These are phyloP conservation scores for Dipodomys ordii DNA, from an alignment of 2,113 vertebrate genomes.

Conservation along the genomic window DNA sequence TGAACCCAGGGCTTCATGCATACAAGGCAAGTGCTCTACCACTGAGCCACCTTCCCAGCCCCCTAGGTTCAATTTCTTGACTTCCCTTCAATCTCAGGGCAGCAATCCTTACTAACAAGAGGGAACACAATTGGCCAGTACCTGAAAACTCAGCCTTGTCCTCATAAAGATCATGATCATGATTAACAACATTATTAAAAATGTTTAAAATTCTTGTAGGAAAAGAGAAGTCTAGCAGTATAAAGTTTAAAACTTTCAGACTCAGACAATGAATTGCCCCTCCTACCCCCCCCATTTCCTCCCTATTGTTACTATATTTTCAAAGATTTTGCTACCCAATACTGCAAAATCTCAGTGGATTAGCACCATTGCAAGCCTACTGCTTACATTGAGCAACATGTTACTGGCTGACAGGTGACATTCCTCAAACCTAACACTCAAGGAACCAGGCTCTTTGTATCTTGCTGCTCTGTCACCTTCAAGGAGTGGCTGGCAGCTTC, in stretches of 20 bases:
- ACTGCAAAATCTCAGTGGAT: neutral
- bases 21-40: too few species aligned
- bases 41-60: too few species aligned
- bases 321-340: neutral
- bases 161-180: neutral
- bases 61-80: neutral
- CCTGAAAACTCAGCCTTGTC: neutral
- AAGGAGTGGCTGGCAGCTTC: neutral
- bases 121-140: neutral
- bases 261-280: neutral
- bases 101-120: constrained; percentile 15
- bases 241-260: neutral
- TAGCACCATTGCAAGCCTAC: neutral
- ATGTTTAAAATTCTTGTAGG: neutral
- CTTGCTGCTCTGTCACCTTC: neutral
- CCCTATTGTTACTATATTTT: neutral
- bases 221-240: neutral
- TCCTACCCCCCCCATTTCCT: neutral
- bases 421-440: neutral
- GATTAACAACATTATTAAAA: neutral
- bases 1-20: too few species aligned
- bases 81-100: neutral
- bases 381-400: neutral
- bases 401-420: neutral
- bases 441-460: neutral